A percentile compares a stretch with the other conserved stretches of the same genome.
phyloP scores from a whole-genome alignment of 1,140 invertebrate species.

The Meloidogyne floridensis region DNA sequence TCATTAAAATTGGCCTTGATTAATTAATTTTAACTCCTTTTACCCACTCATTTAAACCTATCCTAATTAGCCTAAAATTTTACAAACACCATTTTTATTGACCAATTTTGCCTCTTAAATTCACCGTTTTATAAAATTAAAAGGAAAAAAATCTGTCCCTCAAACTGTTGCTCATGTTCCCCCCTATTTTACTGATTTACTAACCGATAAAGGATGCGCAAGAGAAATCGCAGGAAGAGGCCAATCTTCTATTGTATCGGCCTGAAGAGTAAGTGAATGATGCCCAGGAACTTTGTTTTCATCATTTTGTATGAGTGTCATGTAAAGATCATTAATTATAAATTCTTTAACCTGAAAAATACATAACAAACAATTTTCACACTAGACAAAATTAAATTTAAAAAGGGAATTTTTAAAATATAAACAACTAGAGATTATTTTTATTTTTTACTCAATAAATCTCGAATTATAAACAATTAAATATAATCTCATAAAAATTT shows the following conservation, averaged over 20 bases:
- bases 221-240: slow-evolving; percentile 1
- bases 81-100: not conserved
- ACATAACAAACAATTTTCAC: not conserved
- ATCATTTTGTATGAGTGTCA: not conserved
- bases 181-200: not conserved
- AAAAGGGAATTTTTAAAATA: not conserved
- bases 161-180: not conserved
- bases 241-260: not conserved
- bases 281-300: not conserved
- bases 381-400: not conserved
- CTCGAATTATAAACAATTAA: not conserved
- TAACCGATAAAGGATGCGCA: slow-evolving; percentile 1
- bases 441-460: not conserved
- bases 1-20: no score
- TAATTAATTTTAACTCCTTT: no score
- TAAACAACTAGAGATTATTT: not conserved
- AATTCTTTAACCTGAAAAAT: not conserved
- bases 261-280: not conserved
- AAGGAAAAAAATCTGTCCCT: not conserved
- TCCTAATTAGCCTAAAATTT: not conserved
- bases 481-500: not conserved
- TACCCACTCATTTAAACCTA: not conserved
- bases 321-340: not conserved
- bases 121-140: not conserved
- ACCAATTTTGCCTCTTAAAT: not conserved